Conservation (phyloP, 2,888 invertebrate species). For the Ochropleura leucogaster region DNA sequence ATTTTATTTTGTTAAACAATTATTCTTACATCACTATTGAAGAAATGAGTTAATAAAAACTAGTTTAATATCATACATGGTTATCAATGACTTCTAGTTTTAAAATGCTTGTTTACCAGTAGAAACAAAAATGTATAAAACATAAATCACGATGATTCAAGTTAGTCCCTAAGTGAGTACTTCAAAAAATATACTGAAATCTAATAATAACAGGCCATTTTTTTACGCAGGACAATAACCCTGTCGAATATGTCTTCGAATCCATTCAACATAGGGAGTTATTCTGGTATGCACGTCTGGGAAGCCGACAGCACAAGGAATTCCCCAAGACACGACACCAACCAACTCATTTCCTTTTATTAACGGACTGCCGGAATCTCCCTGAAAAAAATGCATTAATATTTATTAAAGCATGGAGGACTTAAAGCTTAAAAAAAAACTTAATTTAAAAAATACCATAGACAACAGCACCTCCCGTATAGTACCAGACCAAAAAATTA, state of each 20-base stretch:
- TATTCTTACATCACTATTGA: neutral
- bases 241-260: slow-evolving; percentile 66
- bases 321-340: slow-evolving; percentile 87
- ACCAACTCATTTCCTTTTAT: slow-evolving; percentile 77
- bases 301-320: slow-evolving; percentile 86
- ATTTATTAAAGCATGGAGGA: too few species aligned
- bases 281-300: slow-evolving; percentile 88
- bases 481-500: too few species aligned
- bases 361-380: slow-evolving; percentile 87
- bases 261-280: slow-evolving; percentile 80
- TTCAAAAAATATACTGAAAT: neutral
- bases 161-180: neutral
- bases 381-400: slow-evolving; percentile 73
- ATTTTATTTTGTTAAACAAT: neutral
- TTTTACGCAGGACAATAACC: slow-evolving; percentile 37
- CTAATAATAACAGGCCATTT: neutral
- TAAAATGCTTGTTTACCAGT: neutral
- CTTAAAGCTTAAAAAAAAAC: too few species aligned
- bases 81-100: neutral
- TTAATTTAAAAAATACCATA: too few species aligned
- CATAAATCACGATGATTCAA: neutral
- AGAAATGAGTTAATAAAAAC: neutral
- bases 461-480: too few species aligned
- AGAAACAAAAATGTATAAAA: neutral
- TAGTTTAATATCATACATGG: slow-evolving; percentile 1